Evolutionary conservation across 2,888 invertebrate genomes (phyloP).

Genomic region (Drosophila recens): DNA sequence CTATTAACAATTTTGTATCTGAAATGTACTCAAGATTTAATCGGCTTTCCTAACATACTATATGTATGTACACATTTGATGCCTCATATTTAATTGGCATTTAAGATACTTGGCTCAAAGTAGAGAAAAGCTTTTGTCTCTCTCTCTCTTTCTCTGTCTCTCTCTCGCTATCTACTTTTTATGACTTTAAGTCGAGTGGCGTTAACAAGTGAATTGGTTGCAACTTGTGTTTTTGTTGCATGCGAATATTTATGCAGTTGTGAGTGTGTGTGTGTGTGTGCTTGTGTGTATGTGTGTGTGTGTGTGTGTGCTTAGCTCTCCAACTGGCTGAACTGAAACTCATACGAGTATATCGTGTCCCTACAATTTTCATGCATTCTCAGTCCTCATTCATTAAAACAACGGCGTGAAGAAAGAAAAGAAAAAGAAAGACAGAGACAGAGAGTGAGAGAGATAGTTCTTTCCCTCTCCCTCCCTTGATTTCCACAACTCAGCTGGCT

Average conservation of each 20-base stretch:
- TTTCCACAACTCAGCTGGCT: too few species aligned
- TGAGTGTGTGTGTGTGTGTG: neutral
- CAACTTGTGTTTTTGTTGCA: conserved; percentile 3
- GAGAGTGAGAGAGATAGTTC: neutral
- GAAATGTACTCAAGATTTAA: neutral
- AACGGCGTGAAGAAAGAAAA: conserved; percentile 12
- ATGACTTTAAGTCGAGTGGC: conserved; percentile 4
- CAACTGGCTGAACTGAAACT: conserved; percentile 17
- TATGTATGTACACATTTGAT: too few species aligned
- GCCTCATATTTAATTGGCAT: too few species aligned
- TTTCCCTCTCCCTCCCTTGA: neutral
- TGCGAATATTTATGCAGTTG: too few species aligned
- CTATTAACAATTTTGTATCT: neutral
- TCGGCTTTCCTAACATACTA: conserved; percentile 1
- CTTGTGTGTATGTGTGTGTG: conserved; percentile 5
- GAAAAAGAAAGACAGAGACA: neutral
- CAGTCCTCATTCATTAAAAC: conserved; percentile 69
- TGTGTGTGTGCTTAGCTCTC: conserved; percentile 7
- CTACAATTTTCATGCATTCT: conserved; percentile 60
- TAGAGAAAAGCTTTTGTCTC: neutral
- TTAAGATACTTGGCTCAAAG: neutral
- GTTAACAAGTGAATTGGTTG: conserved; percentile 21
- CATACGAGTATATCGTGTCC: conserved; percentile 50
- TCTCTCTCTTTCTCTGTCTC: neutral
- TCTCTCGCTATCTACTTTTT: neutral